Percentiles rank a stretch among this genome's conserved stretches.
These are phyloP conservation scores for Nomia melanderi DNA, from an alignment of 1,140 invertebrate genomes.

Conservation along the genomic window DNA sequence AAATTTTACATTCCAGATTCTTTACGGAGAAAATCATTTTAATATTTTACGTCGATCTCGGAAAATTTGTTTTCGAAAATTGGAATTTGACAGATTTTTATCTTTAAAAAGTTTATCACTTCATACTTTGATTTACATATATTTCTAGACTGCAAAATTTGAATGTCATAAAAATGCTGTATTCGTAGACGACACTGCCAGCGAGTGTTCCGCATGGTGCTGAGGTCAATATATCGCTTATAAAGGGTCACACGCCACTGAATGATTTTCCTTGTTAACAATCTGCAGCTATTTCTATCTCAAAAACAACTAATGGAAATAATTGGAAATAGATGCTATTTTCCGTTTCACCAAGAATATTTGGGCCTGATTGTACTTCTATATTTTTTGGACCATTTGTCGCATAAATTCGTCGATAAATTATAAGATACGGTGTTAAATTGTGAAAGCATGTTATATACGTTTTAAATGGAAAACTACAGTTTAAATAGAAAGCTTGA, in stretches of 20 bases:
- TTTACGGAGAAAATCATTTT: too few species aligned
- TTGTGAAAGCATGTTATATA: background rate
- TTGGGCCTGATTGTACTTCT: conserved; percentile 6
- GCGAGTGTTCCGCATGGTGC: conserved; percentile 64
- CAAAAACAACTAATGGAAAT: too few species aligned
- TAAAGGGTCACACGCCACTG: conserved; percentile 69
- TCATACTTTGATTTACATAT: too few species aligned
- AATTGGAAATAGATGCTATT: too few species aligned
- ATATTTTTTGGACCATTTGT: background rate
- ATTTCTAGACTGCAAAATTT: too few species aligned
- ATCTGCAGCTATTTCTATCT: conserved; percentile 79
- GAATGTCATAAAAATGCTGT: background rate
- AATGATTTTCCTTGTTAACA: conserved; percentile 45
- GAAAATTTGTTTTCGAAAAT: too few species aligned
- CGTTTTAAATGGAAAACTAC: background rate
- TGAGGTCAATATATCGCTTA: conserved; percentile 64
- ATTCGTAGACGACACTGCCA: conserved; percentile 32
- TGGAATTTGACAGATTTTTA: too few species aligned
- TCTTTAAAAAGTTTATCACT: too few species aligned
- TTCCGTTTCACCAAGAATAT: conserved; percentile 10
- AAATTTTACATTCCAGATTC: background rate
- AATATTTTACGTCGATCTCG: too few species aligned
- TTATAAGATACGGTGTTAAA: background rate
- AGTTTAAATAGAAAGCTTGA: too few species aligned
- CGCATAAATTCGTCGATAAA: background rate